Conservation (phyloP, 2,797 vertebrate species). For the Oreochromis grahami region DNA sequence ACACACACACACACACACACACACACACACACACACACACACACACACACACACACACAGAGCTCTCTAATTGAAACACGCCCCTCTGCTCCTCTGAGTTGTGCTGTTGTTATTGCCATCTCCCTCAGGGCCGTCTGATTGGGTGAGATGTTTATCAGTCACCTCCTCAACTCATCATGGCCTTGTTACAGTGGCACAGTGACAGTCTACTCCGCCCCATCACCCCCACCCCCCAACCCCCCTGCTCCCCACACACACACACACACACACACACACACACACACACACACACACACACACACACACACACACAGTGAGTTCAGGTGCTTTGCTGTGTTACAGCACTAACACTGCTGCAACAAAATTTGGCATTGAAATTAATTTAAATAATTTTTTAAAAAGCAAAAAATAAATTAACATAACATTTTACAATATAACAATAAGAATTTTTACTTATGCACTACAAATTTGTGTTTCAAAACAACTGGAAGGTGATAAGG, state of each 20-base stretch:
- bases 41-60: background rate
- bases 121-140: slow-evolving; percentile 50
- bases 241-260: too few relatives aligned
- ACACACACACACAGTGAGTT: background rate
- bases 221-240: too few relatives aligned
- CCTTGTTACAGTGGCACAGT: slow-evolving; percentile 34
- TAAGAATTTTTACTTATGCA: background rate
- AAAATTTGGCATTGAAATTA: background rate
- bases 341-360: background rate
- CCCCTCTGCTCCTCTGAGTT: slow-evolving; percentile 40
- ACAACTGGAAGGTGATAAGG: too few relatives aligned
- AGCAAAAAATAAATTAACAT: background rate
- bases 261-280: fast-evolving
- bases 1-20: background rate
- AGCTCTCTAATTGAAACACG: slow-evolving; percentile 28
- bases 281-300: fast-evolving
- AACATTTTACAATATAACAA: background rate
- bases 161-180: slow-evolving; percentile 37
- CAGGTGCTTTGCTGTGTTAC: background rate
- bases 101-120: background rate
- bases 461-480: too few relatives aligned
- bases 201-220: background rate
- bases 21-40: background rate
- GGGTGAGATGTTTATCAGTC: slow-evolving; percentile 68
- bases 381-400: background rate